Percentiles rank a stretch among this genome's conserved stretches.
Conservation (phyloP, 2,113 vertebrate species). For the Agelaius phoeniceus region DNA sequence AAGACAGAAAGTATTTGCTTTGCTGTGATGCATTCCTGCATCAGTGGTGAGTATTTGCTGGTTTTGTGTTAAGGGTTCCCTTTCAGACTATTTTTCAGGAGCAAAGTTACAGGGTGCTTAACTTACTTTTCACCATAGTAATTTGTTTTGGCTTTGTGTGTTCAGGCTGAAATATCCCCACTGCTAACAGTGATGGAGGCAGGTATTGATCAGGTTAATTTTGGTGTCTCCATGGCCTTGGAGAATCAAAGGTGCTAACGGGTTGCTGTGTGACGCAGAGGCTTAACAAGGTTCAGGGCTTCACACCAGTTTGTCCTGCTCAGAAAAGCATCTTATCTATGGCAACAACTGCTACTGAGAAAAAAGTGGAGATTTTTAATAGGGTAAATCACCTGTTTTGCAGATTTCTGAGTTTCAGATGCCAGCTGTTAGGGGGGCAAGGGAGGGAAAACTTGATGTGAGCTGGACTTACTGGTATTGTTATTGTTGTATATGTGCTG, state of each 20-base stretch:
- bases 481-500: background rate
- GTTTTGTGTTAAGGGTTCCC: background rate
- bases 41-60: background rate
- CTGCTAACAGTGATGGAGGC: background rate
- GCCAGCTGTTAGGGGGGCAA: background rate
- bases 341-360: background rate
- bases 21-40: background rate
- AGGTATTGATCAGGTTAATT: background rate
- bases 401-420: background rate
- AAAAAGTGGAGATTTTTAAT: background rate
- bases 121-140: background rate
- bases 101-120: background rate
- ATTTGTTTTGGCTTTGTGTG: background rate
- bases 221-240: background rate
- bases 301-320: rapidly evolving
- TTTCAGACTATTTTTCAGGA: background rate
- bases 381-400: background rate
- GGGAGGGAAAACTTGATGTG: background rate
- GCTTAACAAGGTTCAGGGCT: background rate
- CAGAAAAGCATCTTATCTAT: background rate
- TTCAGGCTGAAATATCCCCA: background rate
- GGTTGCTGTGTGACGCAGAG: background rate
- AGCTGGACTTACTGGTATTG: background rate
- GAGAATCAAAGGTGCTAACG: background rate
- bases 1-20: background rate